phyloP scores from a whole-genome alignment of 2,888 invertebrate genomes.

The Dolichopus griseipennis region DNA sequence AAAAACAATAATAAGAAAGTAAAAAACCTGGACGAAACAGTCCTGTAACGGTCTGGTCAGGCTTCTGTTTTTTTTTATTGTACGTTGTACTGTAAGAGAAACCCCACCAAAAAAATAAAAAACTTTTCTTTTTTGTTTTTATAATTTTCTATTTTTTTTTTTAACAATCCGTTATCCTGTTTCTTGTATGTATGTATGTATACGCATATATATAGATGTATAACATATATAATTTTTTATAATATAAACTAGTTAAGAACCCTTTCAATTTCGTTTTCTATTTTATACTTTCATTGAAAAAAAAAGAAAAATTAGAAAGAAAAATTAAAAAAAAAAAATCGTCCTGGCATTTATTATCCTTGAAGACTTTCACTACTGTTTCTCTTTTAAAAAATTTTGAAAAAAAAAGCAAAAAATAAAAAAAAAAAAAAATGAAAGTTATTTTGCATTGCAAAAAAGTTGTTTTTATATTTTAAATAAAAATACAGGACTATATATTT shows the following conservation, averaged over 20 bases:
- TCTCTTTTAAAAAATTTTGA: background rate
- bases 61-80: background rate
- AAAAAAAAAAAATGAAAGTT: background rate
- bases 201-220: background rate
- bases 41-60: slow-evolving; percentile 1
- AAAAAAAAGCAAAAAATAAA: background rate
- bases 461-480: background rate
- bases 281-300: background rate
- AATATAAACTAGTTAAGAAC: background rate
- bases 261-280: background rate
- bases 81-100: background rate
- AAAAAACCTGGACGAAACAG: background rate
- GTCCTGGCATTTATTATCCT: background rate
- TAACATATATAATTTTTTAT: background rate
- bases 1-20: background rate
- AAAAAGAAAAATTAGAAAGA: background rate
- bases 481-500: no score
- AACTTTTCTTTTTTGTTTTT: background rate
- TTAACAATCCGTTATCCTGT: background rate
- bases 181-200: background rate
- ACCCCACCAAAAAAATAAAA: background rate
- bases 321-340: background rate
- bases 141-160: background rate
- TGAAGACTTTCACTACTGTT: background rate
- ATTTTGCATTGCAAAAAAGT: slow-evolving; percentile 1